Evolutionary conservation across 2,797 vertebrate genomes (phyloP).

Genomic region (Parauchenoglanis ngamensis): DNA sequence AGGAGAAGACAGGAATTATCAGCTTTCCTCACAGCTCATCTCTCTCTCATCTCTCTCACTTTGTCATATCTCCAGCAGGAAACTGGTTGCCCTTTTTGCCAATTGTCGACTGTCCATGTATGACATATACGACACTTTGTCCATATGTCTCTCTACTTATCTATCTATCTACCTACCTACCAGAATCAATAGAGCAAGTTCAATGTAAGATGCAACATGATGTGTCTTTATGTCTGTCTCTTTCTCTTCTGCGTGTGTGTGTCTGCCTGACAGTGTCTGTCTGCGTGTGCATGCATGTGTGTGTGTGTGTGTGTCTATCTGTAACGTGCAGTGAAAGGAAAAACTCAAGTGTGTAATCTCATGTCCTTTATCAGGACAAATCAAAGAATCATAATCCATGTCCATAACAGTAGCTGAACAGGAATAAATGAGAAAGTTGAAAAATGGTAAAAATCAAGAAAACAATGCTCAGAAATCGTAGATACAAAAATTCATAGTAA

Average conservation of each 20-base stretch:
- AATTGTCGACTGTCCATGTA: neutral
- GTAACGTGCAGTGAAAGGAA: neutral
- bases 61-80: conserved; percentile 47
- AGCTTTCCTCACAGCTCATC: conserved; percentile 59
- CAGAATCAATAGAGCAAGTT: neutral
- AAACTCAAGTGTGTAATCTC: neutral
- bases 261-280: neutral
- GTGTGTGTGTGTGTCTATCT: neutral
- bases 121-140: neutral
- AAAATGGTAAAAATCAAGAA: neutral
- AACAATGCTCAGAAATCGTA: neutral
- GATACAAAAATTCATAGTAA: neutral
- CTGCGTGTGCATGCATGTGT: neutral
- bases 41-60: conserved; percentile 38
- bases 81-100: conserved; percentile 8
- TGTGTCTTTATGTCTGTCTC: neutral
- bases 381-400: neutral
- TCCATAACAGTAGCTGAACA: neutral
- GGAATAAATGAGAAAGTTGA: neutral
- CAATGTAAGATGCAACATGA: neutral
- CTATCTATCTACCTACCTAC: neutral
- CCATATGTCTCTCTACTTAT: neutral
- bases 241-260: neutral
- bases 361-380: neutral
- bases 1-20: conserved; percentile 64